Base-by-base conservation (phyloP, 2,888 invertebrate species). In the Lobophora halterata region DNA sequence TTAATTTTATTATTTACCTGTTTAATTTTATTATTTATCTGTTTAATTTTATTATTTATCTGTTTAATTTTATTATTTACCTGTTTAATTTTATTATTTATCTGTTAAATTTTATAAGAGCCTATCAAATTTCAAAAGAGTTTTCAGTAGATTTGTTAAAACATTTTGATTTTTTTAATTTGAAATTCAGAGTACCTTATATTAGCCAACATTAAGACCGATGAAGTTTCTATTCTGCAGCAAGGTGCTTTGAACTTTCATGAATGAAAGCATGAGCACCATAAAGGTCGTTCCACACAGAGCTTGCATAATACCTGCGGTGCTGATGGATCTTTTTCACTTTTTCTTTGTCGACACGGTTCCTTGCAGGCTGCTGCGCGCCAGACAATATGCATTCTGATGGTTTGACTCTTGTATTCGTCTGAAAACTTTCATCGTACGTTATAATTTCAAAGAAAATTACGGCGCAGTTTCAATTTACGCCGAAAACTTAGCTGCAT, bases 401-500 rank as follows among this genome's bases (percentile, higher is more conserved):
- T n/a, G n/a, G n/a, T n/a, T n/a, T n/a, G n/a, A n/a, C n/a, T 63
- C 55, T 43, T 54, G 52, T 58, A 49, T 58, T 58, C 45, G 69
- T 74, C 74, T 71, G 64, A 52, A 53, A 70, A 73, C 66, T 74
- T 74, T 67, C 56, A 64, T 65, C 54, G 61, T 61, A 63, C 50
- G 57, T 61, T n/a, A 65, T 67, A 66, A 69, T 70, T 66, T 68
- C 49, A 48, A 54, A 58, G 59, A 57, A 65, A 65, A 69, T 69
- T 69, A 63, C n/a, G n/a, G 26, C 21, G 21, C 62, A 62, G 62
- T 60, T 65, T 65, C 61, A 50, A 44, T 20, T 20, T 13, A n/a
- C n/a, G n/a, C n/a, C n/a, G 12, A 20, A 11, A 20, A 40, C 29
- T 30, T 26, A 20, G 12, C 18, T 29, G 20, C 7, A 24, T n/a